These are phyloP conservation scores for Tuberolachnus salignus DNA, from an alignment of 2,888 invertebrate species.

Conservation along the genomic window DNA sequence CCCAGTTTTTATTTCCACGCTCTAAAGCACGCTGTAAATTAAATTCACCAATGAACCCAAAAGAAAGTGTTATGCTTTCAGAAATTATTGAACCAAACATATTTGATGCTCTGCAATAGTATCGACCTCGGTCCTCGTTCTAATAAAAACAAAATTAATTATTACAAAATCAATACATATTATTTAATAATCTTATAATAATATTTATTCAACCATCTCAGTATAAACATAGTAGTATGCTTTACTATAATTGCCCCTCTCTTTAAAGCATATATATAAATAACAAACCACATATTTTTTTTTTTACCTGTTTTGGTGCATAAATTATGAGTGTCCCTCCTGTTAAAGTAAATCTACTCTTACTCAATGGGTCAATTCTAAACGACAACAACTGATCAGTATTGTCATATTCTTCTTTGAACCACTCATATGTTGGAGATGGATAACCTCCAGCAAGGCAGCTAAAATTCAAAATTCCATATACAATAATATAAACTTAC, in stretches of 20 bases:
- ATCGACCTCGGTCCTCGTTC: slow-evolving; percentile 81
- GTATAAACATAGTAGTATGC: no score
- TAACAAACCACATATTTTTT: not conserved
- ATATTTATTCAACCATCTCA: no score
- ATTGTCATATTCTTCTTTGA: slow-evolving; percentile 82
- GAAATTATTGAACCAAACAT: slow-evolving; percentile 86
- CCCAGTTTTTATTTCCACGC: slow-evolving; percentile 89
- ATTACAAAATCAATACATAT: not conserved
- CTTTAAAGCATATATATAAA: not conserved
- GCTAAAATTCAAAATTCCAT: slow-evolving; percentile 62
- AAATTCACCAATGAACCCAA: slow-evolving; percentile 88
- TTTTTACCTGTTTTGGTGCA: slow-evolving; percentile 72
- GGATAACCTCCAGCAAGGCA: slow-evolving; percentile 88
- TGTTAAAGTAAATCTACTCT: slow-evolving; percentile 81
- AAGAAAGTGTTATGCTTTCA: slow-evolving; percentile 84
- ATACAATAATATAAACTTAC: not conserved
- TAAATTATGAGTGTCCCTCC: slow-evolving; percentile 91
- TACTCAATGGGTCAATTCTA: slow-evolving; percentile 77
- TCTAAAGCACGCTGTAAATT: slow-evolving; percentile 85
- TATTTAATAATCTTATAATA: no score
- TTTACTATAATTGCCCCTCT: no score
- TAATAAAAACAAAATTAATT: slow-evolving; percentile 61
- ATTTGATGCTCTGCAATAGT: slow-evolving; percentile 92
- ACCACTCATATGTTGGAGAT: slow-evolving; percentile 89
- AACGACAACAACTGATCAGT: slow-evolving; percentile 72